Evolutionary conservation across 2,888 invertebrate species (phyloP).

Genomic region (Thymelicus sylvestris): DNA sequence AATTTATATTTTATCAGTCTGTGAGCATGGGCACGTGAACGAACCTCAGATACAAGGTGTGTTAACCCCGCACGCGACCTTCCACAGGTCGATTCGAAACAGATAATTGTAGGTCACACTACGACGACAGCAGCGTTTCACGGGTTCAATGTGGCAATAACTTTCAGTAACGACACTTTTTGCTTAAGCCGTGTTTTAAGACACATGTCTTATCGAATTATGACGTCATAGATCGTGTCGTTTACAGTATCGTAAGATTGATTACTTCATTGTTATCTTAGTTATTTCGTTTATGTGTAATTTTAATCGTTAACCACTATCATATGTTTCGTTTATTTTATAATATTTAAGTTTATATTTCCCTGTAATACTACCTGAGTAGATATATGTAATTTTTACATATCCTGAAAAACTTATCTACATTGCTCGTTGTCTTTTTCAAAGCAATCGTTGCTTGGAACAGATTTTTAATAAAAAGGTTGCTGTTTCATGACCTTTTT

Average conservation of each 20-base stretch:
- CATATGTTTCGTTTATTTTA: too few relatives aligned
- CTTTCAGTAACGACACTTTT: slow-evolving; percentile 29
- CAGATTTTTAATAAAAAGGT: too few relatives aligned
- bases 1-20: background rate
- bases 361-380: too few relatives aligned
- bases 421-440: too few relatives aligned
- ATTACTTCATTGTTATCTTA: too few relatives aligned
- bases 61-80: slow-evolving; percentile 60
- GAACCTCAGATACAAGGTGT: slow-evolving; percentile 58
- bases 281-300: too few relatives aligned
- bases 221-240: background rate
- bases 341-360: too few relatives aligned
- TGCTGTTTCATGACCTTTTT: background rate
- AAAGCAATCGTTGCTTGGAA: too few relatives aligned
- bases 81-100: slow-evolving; percentile 64
- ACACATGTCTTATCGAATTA: slow-evolving; percentile 8
- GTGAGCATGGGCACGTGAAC: slow-evolving; percentile 29
- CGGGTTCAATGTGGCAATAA: slow-evolving; percentile 33
- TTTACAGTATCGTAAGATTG: too few relatives aligned
- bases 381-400: too few relatives aligned
- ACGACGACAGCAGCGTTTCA: slow-evolving; percentile 12
- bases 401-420: too few relatives aligned
- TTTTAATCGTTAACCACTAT: too few relatives aligned
- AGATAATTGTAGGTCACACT: slow-evolving; percentile 54
- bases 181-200: background rate